These are phyloP conservation scores for Forbesichthys agassizii DNA, from an alignment of 2,113 vertebrate genomes.

Conservation along the genomic window DNA sequence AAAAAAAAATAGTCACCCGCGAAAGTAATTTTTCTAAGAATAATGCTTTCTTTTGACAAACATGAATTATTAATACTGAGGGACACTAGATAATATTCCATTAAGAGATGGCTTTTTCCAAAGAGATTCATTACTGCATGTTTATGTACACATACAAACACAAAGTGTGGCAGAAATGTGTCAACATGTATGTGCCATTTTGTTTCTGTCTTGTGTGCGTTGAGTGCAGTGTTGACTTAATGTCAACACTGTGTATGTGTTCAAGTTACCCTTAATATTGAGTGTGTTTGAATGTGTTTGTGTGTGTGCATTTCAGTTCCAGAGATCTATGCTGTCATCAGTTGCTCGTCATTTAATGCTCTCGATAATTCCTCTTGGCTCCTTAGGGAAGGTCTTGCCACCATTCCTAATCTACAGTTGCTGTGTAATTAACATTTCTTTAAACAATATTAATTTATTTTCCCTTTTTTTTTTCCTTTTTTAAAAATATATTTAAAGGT, in stretches of 20 bases:
- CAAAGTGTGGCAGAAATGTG: constrained; percentile 27
- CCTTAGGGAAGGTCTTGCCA: constrained; percentile 55
- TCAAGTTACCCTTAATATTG: constrained; percentile 19
- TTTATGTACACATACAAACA: constrained; percentile 59
- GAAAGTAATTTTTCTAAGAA: constrained; percentile 67
- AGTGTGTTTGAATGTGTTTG: constrained; percentile 50
- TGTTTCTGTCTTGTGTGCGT: constrained; percentile 11
- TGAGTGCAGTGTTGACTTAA: constrained; percentile 20
- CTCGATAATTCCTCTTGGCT: constrained; percentile 47
- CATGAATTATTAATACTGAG: constrained; percentile 77
- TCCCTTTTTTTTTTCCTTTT: constrained; percentile 79
- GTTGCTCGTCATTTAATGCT: constrained; percentile 54
- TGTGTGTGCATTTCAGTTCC: constrained; percentile 68
- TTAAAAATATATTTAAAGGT: constrained; percentile 80
- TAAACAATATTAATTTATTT: constrained; percentile 73
- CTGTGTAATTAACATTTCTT: constrained; percentile 81
- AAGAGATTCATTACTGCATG: constrained; percentile 63
- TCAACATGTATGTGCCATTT: constrained; percentile 23
- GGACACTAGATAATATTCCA: constrained; percentile 71
- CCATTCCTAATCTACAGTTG: constrained; percentile 81
- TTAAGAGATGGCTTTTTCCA: constrained; percentile 84
- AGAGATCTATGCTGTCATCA: constrained; percentile 75
- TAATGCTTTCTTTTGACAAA: constrained; percentile 71
- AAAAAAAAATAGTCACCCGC: constrained; percentile 68
- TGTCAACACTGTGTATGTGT: constrained; percentile 17